Percentiles rank a stretch among this genome's conserved stretches.
Evolutionary conservation across 2,797 vertebrate species (phyloP).

Genomic region (Meda fulgida): DNA sequence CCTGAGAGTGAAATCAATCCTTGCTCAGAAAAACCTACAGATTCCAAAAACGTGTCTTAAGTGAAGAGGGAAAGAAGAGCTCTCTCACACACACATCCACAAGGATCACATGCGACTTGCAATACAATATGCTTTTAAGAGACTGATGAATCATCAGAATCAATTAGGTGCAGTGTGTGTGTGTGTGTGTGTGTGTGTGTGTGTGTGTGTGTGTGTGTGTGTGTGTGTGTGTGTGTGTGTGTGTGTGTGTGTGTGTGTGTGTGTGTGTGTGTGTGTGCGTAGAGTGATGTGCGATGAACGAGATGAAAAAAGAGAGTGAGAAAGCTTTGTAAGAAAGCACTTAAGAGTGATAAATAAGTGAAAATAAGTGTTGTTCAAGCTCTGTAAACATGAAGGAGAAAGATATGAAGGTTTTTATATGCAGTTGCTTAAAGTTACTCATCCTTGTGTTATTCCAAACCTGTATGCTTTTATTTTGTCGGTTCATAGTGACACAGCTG

Average conservation of each 20-base stretch:
- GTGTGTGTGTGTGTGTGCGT: too few species aligned
- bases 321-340: neutral
- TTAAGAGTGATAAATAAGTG: neutral
- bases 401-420: neutral
- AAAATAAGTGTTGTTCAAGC: neutral
- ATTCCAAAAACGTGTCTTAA: conserved; percentile 9
- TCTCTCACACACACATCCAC: neutral
- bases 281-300: neutral
- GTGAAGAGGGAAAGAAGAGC: conserved; percentile 19
- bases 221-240: neutral
- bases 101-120: neutral
- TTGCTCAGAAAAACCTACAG: neutral
- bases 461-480: neutral
- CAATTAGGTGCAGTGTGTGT: neutral
- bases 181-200: neutral
- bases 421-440: neutral
- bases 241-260: neutral
- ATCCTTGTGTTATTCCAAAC: neutral
- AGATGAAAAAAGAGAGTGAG: neutral
- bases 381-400: conserved; percentile 20
- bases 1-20: conserved; percentile 12
- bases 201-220: neutral
- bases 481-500: neutral
- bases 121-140: conserved; percentile 33
- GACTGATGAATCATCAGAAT: conserved; percentile 7